Evolutionary conservation across 2,113 vertebrate species (phyloP), one percentile per base, ranked within the genome.

Genomic region (Bolborhynchus lineola): DNA sequence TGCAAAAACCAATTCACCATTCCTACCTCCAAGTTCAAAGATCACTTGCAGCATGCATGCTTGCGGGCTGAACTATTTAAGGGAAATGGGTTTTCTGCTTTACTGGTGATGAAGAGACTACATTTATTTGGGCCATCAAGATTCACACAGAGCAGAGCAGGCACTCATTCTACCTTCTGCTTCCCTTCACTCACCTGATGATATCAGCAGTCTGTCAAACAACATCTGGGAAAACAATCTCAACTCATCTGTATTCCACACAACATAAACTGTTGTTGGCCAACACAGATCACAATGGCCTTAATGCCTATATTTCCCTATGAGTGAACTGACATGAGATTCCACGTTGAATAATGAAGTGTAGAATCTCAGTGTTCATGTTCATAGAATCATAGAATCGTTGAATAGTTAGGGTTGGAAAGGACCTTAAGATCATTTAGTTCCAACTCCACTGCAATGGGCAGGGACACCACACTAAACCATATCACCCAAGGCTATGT

Each of bases 191-290:
- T 86, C 77, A 84, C 69, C 47, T 94, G 64, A 78, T 50, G 33
- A 29, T 93, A 90, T 74, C 50, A 77, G 37, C 72, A 91, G 68
- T 70, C 46, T 68, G 62, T 86, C 83, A 91, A 72, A 47, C 23
- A 95, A 83, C 91, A 94, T 63, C 46, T 75, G 86, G 47, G 55
- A 92, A 88, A 96, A 88, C 35, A 90, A 92, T 64, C 29, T 41
- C 16, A 6, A 16, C 7, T 92, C 77, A 88, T 93, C 89, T 35
- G 26, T 79, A 95, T 91, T 95, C 55, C 83, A 93, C 65, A 64
- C 12, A 75, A n/a, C 39, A 86, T 26, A 55, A 15, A 60, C 16
- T 47, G 39, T 16, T 86, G 46, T 68, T 80, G 69, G 64, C 37
- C 55, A 84, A 15, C 4, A 68, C n/a, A 67, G 71, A 83, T 44